phyloP scores from a whole-genome alignment of 2,797 vertebrate genomes.

The Microtus obscurus region DNA sequence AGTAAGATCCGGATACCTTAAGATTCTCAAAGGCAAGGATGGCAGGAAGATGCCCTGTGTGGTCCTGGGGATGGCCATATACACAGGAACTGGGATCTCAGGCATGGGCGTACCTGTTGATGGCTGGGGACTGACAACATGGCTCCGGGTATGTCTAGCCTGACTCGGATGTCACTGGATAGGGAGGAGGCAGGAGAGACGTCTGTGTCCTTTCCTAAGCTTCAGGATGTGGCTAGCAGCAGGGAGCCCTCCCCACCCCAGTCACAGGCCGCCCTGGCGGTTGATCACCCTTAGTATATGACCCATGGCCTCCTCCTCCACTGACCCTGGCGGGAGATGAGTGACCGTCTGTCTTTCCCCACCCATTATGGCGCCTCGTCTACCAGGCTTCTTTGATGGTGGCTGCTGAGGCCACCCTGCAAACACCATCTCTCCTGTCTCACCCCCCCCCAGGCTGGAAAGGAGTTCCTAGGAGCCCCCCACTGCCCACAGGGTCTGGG shows the following conservation, averaged over 20 bases:
- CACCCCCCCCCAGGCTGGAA: constrained; percentile 60
- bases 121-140: background rate
- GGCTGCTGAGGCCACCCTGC: constrained; percentile 37
- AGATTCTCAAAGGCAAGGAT: background rate
- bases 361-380: constrained; percentile 51
- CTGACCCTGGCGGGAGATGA: background rate
- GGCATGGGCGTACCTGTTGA: background rate
- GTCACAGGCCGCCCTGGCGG: background rate
- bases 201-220: background rate
- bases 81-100: background rate
- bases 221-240: background rate
- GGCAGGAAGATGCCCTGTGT: background rate
- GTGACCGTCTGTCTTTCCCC: background rate
- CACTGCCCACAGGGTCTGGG: constrained; percentile 75
- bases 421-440: constrained; percentile 72
- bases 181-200: background rate
- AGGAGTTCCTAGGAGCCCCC: constrained; percentile 80
- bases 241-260: background rate
- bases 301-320: background rate
- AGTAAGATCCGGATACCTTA: background rate
- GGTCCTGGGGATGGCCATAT: accelerated
- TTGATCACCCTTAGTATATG: background rate
- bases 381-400: constrained; percentile 52
- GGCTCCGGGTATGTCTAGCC: background rate
- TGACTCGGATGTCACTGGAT: constrained; percentile 35